Conservation (phyloP, 1,140 invertebrate genomes). For the Dufourea novaeangliae region DNA sequence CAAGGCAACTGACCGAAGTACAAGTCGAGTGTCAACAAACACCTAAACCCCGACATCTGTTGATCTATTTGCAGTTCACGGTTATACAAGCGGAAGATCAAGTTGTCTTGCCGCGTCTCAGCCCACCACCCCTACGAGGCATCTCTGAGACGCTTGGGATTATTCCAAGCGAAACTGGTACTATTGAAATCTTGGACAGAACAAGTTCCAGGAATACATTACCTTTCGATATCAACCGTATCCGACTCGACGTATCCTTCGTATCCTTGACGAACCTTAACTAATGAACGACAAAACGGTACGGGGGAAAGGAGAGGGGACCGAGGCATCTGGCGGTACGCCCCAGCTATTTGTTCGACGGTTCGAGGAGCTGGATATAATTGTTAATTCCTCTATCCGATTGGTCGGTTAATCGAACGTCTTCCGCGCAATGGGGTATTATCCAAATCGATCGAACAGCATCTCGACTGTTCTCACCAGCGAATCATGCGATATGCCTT, state of each 20-base stretch:
- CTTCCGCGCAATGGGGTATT: slow-evolving; percentile 24
- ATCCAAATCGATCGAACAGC: slow-evolving; percentile 29
- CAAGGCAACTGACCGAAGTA: not conserved
- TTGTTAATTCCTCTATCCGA: slow-evolving; percentile 29
- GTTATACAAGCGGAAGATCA: slow-evolving; percentile 5
- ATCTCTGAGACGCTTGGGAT: not conserved
- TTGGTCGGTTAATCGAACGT: slow-evolving; percentile 21
- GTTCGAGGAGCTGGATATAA: slow-evolving; percentile 8
- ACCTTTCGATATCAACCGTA: too few relatives aligned
- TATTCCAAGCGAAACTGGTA: slow-evolving; percentile 14
- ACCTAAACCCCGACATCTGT: slow-evolving; percentile 29
- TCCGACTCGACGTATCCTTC: not conserved
- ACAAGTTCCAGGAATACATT: not conserved
- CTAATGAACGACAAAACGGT: too few relatives aligned
- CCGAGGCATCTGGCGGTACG: too few relatives aligned
- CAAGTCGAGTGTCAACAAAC: slow-evolving; percentile 1
- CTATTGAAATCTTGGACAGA: slow-evolving; percentile 3
- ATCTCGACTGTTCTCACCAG: not conserved
- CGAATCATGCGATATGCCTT: slow-evolving; percentile 38
- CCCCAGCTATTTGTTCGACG: not conserved
- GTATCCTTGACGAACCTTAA: not conserved
- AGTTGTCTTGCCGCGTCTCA: slow-evolving; percentile 25
- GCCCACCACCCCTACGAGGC: not conserved
- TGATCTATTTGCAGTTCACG: slow-evolving; percentile 9
- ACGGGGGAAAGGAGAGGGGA: not conserved